Percentiles rank a stretch among this genome's conserved stretches.
These are phyloP conservation scores for Chouioia cunea DNA, from an alignment of 2,888 invertebrate genomes.

Conservation along the genomic window DNA sequence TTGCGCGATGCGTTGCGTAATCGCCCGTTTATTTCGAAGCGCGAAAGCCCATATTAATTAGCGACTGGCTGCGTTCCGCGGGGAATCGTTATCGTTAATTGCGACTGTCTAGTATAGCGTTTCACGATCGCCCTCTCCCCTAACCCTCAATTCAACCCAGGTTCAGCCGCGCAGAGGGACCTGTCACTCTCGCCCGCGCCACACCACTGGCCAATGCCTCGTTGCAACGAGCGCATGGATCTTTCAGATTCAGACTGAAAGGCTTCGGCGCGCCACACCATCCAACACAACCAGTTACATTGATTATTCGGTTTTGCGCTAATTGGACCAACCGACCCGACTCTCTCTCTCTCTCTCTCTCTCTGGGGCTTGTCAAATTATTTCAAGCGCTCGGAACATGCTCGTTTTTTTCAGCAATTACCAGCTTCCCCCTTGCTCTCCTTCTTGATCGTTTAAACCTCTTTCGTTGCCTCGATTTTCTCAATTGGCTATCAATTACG, in stretches of 20 bases:
- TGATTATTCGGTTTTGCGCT: constrained; percentile 36
- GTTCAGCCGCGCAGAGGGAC: constrained; percentile 23
- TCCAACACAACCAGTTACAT: constrained; percentile 16
- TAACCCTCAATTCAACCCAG: neutral
- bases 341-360: too few species aligned
- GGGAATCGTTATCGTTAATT: constrained; percentile 66
- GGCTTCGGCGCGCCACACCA: too few species aligned
- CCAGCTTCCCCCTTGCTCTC: constrained; percentile 36
- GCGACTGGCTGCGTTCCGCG: constrained; percentile 51
- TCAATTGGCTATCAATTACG: too few species aligned
- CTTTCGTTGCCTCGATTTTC: too few species aligned
- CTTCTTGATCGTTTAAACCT: too few species aligned
- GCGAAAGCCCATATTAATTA: constrained; percentile 65
- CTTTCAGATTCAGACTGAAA: too few species aligned
- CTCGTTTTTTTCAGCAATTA: too few species aligned
- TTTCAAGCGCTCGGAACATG: too few species aligned
- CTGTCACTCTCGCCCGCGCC: constrained; percentile 6
- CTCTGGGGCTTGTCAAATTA: constrained; percentile 38
- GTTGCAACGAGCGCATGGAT: too few species aligned
- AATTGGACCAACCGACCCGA: constrained; percentile 26
- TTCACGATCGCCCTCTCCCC: constrained; percentile 43
- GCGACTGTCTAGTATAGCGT: constrained; percentile 60
- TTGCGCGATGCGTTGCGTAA: constrained; percentile 66
- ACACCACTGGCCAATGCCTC: neutral
- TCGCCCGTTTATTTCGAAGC: constrained; percentile 68